Conservation (phyloP, 2,888 invertebrate genomes). For the Cylloceria caligata region DNA sequence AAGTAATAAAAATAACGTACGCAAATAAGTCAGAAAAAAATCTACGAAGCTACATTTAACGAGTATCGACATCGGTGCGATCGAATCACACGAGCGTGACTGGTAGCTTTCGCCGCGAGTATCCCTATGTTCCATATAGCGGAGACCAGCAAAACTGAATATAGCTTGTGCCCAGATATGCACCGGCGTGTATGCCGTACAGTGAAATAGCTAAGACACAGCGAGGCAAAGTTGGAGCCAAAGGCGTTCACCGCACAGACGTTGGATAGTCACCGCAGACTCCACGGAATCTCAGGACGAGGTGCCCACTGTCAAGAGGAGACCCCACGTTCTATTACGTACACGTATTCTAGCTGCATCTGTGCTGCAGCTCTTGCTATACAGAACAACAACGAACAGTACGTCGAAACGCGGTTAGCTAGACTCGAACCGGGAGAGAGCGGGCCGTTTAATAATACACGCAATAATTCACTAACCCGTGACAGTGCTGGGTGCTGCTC, state of each 20-base stretch:
- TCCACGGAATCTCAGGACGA: conserved; percentile 56
- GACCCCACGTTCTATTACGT: conserved; percentile 22
- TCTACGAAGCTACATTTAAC: conserved; percentile 40
- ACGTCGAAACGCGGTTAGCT: conserved; percentile 63
- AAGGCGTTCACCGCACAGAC: conserved; percentile 53
- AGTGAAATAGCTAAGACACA: conserved; percentile 52
- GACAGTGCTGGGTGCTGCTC: conserved; percentile 76
- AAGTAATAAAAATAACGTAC: background rate
- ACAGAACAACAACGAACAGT: conserved; percentile 36
- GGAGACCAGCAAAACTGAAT: conserved; percentile 22
- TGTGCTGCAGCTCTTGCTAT: conserved; percentile 9
- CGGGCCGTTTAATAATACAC: conserved; percentile 76
- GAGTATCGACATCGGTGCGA: conserved; percentile 34
- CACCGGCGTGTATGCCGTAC: conserved; percentile 21
- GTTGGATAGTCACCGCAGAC: conserved; percentile 51
- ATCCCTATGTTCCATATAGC: conserved; percentile 1
- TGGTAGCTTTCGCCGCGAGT: conserved; percentile 36
- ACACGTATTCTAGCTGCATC: conserved; percentile 38
- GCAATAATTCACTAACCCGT: conserved; percentile 77
- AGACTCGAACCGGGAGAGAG: conserved; percentile 53
- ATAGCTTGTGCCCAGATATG: conserved; percentile 14
- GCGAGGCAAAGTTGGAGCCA: conserved; percentile 55
- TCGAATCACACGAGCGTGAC: conserved; percentile 58
- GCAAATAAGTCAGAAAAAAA: conserved; percentile 2
- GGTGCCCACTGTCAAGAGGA: conserved; percentile 48